phyloP scores from a whole-genome alignment of 2,888 invertebrate species.

The Andrena dorsata region DNA sequence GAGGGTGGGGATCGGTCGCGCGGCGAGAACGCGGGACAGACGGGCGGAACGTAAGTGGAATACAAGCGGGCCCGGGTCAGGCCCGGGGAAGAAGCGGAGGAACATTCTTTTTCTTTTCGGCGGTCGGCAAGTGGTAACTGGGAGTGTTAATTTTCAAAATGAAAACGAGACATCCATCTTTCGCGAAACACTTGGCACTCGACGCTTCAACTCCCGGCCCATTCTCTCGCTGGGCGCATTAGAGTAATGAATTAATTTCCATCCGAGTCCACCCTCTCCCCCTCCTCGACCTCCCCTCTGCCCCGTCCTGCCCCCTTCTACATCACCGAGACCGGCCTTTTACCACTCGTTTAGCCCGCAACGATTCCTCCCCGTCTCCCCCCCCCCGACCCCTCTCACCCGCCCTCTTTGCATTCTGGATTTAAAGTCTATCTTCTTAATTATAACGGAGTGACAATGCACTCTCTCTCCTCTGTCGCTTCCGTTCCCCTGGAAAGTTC shows the following conservation, averaged over 20 bases:
- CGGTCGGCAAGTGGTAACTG: slow-evolving; percentile 74
- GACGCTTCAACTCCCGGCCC: slow-evolving; percentile 80
- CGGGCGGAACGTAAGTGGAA: slow-evolving; percentile 39
- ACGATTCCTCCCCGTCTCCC: slow-evolving; percentile 62
- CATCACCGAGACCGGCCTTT: slow-evolving; percentile 57
- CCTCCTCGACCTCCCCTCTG: slow-evolving; percentile 21
- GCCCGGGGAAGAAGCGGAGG: slow-evolving; percentile 20
- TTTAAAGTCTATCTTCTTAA: slow-evolving; percentile 84
- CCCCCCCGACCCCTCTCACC: slow-evolving; percentile 13
- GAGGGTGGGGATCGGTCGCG: slow-evolving; percentile 4
- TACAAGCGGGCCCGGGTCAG: slow-evolving; percentile 49
- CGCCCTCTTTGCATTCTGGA: slow-evolving; percentile 70
- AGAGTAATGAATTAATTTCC: slow-evolving; percentile 85
- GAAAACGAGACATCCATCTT: slow-evolving; percentile 84
- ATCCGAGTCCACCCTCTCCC: slow-evolving; percentile 74
- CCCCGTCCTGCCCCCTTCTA: slow-evolving; percentile 40
- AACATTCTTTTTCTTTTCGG: slow-evolving; percentile 47
- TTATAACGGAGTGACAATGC: slow-evolving; percentile 81
- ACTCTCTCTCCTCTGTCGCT: slow-evolving; percentile 39
- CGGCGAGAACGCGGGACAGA: slow-evolving; percentile 20
- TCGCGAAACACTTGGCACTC: slow-evolving; percentile 80
- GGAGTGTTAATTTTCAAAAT: slow-evolving; percentile 85
- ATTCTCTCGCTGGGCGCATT: slow-evolving; percentile 83
- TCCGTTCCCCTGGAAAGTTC: slow-evolving; percentile 32
- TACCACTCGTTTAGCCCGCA: slow-evolving; percentile 70